Percentiles rank a stretch among this genome's conserved stretches.
Conservation (phyloP, 2,888 invertebrate genomes). For the Euproctis similis region DNA sequence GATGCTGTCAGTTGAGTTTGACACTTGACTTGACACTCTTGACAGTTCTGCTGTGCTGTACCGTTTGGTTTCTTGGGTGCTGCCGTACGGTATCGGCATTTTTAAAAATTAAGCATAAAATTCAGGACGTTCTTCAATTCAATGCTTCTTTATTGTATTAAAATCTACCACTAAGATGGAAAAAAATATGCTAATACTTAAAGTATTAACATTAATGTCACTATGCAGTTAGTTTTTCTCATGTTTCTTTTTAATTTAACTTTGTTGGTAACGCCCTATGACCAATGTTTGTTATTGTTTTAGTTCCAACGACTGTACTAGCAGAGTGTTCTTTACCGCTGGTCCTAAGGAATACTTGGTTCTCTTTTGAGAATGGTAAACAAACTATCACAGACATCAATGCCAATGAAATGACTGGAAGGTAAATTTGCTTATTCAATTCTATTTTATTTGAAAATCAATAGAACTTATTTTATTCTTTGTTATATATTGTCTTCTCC, state of each 20-base stretch:
- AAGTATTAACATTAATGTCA: slow-evolving; percentile 22
- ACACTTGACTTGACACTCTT: too few relatives aligned
- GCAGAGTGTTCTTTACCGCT: slow-evolving; percentile 83
- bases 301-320: slow-evolving; percentile 44
- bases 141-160: not conserved
- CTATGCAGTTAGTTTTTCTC: slow-evolving; percentile 29
- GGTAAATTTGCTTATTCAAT: too few relatives aligned
- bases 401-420: slow-evolving; percentile 83
- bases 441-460: too few relatives aligned
- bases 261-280: slow-evolving; percentile 49
- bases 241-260: slow-evolving; percentile 12
- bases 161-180: slow-evolving; percentile 25
- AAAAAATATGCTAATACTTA: slow-evolving; percentile 16
- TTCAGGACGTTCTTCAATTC: too few relatives aligned
- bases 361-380: slow-evolving; percentile 90
- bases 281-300: slow-evolving; percentile 27
- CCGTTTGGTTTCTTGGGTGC: too few relatives aligned
- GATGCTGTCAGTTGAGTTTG: too few relatives aligned
- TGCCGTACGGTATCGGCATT: too few relatives aligned
- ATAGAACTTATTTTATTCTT: too few relatives aligned
- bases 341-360: slow-evolving; percentile 91
- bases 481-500: too few relatives aligned
- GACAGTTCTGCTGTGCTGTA: too few relatives aligned
- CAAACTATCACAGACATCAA: slow-evolving; percentile 90
- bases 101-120: too few relatives aligned